A percentile compares a stretch with the other conserved stretches of the same genome.
Evolutionary conservation across 2,888 invertebrate species (phyloP).

Genomic region (Dusona sp.): DNA sequence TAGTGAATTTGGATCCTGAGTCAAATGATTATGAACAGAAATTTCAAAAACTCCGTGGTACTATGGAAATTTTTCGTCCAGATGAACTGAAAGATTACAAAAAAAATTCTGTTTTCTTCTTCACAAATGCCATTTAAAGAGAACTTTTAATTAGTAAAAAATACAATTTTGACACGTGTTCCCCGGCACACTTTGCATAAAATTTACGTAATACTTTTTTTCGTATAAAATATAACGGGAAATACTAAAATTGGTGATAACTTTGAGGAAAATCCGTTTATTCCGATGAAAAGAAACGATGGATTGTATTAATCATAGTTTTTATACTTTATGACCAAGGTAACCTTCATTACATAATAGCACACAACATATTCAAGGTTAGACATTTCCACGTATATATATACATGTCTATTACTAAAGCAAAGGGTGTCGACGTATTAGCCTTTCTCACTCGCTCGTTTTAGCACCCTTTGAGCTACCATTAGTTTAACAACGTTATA

Average conservation of each 20-base stretch:
- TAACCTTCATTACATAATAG: constrained; percentile 15
- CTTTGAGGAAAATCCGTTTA: not conserved
- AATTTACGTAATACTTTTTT: not conserved
- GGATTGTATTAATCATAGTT: not conserved
- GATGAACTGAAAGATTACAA: too few species aligned
- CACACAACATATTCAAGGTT: constrained; percentile 4
- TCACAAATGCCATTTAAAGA: not conserved
- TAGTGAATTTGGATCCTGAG: not conserved
- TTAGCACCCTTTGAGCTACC: constrained; percentile 55
- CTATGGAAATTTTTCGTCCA: not conserved
- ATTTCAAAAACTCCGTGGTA: not conserved
- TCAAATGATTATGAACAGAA: not conserved
- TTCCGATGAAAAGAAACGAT: not conserved
- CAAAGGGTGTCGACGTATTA: constrained; percentile 33
- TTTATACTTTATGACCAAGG: not conserved
- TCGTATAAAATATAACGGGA: not conserved
- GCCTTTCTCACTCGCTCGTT: constrained; percentile 59
- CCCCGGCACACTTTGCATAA: not conserved
- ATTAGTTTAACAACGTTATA: constrained; percentile 65
- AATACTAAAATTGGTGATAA: not conserved
- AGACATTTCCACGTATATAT: not conserved
- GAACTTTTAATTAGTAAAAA: not conserved
- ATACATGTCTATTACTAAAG: not conserved
- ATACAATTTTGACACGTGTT: not conserved
- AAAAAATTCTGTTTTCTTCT: not conserved